Base-by-base conservation (phyloP, 2,113 vertebrate species). In the Crotophaga sulcirostris region DNA sequence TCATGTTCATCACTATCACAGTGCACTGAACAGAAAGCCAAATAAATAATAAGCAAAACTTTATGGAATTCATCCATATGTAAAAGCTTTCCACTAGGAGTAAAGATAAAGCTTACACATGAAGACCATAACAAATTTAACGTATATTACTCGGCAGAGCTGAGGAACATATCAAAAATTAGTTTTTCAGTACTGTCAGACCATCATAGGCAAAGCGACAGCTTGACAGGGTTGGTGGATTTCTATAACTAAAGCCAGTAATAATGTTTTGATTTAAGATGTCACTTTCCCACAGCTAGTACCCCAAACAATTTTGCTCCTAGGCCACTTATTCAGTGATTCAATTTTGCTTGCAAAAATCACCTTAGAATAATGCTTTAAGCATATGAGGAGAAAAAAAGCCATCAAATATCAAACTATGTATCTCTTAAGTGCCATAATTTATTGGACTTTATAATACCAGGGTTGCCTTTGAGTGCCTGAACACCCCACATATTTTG, bases 261-360 rank as follows among this genome's bases (percentile, higher is more conserved):
- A 64, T 66, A 87, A 75, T 75, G 54, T 90, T 94, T 90, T 86
- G 87, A 95, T 88, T 90, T 93, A 58, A 95, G 38, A n/a, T 78
- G 76, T 93, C 95, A 55, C 64, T 90, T 92, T 84, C 28, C 36
- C 29, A 66, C 58, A 83, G 62, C 66, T 89, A 87, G 38, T 38
- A 76, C 38, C 34, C 51, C 33, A 80, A 91, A 87, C 70, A 90
- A 49, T 70, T 80, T 62, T 44, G 21, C 56, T 88, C 67, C 52
- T 60, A 59, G 55, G 63, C 47, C n/a, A 74, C 44, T 82, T 69
- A 45, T 51, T 66, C 56, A 47, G 34, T n/a, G n/a, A 68, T 59
- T 82, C 29, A 69, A 52, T 82, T 91, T 62, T 31, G 9, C 78
- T 76, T 47, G 45, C 34, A 75, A 86, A 95, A 88, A 45, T 31